Percentiles rank a stretch among this genome's conserved stretches.
Evolutionary conservation across 2,113 vertebrate genomes (phyloP).

Genomic region (Labeo catla): DNA sequence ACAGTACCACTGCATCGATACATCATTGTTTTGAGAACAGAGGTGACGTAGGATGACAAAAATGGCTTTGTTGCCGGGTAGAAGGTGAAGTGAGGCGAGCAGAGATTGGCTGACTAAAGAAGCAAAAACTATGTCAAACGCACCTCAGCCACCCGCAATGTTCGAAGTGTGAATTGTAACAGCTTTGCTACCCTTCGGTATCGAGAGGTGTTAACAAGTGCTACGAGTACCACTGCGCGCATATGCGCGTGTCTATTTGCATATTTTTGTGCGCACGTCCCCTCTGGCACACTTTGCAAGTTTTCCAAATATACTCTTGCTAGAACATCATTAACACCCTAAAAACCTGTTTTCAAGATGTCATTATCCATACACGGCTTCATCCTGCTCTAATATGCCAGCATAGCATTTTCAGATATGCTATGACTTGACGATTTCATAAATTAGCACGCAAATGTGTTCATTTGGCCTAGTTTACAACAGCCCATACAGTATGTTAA

Average conservation of each 20-base stretch:
- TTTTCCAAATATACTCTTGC: conserved; percentile 31
- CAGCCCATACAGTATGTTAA: neutral
- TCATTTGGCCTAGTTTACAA: neutral
- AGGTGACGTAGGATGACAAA: conserved; percentile 36
- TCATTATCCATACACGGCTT: conserved; percentile 9
- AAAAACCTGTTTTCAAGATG: conserved; percentile 32
- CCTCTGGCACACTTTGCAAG: conserved; percentile 11
- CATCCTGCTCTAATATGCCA: neutral
- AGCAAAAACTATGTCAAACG: conserved; percentile 53
- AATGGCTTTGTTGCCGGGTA: conserved; percentile 53
- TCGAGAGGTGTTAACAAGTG: conserved; percentile 53
- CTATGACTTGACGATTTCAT: conserved; percentile 12
- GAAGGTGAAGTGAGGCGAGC: conserved; percentile 33
- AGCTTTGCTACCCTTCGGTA: conserved; percentile 50
- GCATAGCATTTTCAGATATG: neutral
- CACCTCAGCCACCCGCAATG: conserved; percentile 43
- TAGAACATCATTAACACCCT: conserved; percentile 41
- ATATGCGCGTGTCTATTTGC: conserved; percentile 33
- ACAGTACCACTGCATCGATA: neutral
- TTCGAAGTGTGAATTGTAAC: conserved; percentile 55
- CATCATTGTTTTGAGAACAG: neutral
- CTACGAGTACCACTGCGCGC: conserved; percentile 41
- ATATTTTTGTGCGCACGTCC: conserved; percentile 24
- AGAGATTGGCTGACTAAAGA: conserved; percentile 41
- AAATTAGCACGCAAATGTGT: neutral